Evolutionary conservation across 2,888 invertebrate genomes (phyloP), one percentile per base, ranked within the genome.

Genomic region (Chaitophorus viminalis): DNA sequence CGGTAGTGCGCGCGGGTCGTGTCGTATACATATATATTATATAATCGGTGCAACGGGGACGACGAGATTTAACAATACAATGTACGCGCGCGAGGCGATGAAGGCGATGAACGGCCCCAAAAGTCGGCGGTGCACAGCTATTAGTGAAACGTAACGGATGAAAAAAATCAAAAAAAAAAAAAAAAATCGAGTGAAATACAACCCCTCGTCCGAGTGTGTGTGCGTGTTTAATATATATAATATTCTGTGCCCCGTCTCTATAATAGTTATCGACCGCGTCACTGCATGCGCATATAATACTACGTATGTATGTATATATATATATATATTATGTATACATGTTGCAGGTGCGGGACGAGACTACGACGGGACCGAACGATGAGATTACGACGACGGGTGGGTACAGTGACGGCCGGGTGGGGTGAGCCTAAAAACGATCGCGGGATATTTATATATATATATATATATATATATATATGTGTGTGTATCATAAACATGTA

Each of bases 81-180:
- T 14, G 8, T n/a, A n/a, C n/a, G 36, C 36, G 79, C 36, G 25
- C 72, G 72, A 33, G 72, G 33, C 72, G 68, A n/a, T n/a, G n/a
- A 68, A 54, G 54, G 78, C 78, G 33, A 33, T 17, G 78, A n/a
- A 31, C 54, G 33, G 54, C 2, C 82, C 82, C 54, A 70, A 82
- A 72, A 82, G 82, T 82, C 82, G 82, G 33, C 72, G 70, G 14
- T 14, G 52, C 52, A 36, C 33, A 39, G 82, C 82, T 82, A 82
- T 82, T 82, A 74, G 82, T 82, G 74, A 82, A 82, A 72, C 82
- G 82, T 82, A 74, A 74, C 72, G 82, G 82, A 82, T 74, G 52
- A 54, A 70, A 68, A 72, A 81, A 36, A 78, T 14, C 3, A 3
- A n/a, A 8, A 65, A 31, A 29, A 29, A 68, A 29, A 68, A n/a